Percentiles rank a stretch among this genome's conserved stretches.
Evolutionary conservation across 2,797 vertebrate genomes (phyloP).

Genomic region (Euthynnus affinis): DNA sequence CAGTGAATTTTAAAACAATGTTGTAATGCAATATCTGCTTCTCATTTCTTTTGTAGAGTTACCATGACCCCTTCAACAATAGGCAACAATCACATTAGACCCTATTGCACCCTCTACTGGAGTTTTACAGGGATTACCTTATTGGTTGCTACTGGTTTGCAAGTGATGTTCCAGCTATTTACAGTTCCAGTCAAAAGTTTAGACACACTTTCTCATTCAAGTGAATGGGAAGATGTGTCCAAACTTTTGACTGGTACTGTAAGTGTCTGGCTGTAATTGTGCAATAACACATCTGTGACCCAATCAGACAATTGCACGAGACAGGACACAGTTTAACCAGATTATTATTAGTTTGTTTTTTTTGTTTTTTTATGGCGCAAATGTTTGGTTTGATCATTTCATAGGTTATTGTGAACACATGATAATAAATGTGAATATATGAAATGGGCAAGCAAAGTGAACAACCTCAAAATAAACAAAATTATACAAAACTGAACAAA

Average conservation of each 20-base stretch:
- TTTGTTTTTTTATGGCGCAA: neutral
- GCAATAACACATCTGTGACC: slow-evolving; percentile 8
- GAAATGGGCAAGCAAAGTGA: neutral
- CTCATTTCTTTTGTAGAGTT: slow-evolving; percentile 33
- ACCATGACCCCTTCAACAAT: slow-evolving; percentile 61
- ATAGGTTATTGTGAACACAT: neutral
- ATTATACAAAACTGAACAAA: neutral
- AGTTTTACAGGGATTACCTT: slow-evolving; percentile 30
- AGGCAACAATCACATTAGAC: slow-evolving; percentile 67
- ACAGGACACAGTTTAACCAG: neutral
- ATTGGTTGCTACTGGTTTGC: neutral
- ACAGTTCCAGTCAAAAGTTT: neutral
- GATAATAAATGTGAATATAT: neutral
- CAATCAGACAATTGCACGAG: neutral
- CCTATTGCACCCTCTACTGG: slow-evolving; percentile 87
- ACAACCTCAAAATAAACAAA: slow-evolving; percentile 3
- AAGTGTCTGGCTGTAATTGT: slow-evolving; percentile 1
- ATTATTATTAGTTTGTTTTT: too few species aligned
- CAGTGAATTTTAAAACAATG: slow-evolving; percentile 12
- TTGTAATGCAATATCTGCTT: slow-evolving; percentile 26
- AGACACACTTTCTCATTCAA: neutral
- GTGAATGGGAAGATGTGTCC: neutral
- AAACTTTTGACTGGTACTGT: neutral
- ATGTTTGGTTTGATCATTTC: slow-evolving; percentile 1
- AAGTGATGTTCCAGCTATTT: neutral